phyloP scores from a whole-genome alignment of 2,797 vertebrate species.

The Pogonophryne albipinna region DNA sequence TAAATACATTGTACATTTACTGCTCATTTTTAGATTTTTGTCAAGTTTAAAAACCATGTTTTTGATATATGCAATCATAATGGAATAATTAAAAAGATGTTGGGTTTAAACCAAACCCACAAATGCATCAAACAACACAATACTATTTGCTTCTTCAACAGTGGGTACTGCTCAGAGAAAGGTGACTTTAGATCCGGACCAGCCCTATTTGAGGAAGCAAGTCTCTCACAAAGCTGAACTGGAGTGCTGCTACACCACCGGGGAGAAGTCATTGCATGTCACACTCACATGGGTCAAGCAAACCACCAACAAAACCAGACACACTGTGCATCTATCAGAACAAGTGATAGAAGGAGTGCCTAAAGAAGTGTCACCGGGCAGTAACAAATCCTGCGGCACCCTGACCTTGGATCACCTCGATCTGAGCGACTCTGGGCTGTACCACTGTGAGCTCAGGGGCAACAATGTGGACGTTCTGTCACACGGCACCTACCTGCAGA shows the following conservation, averaged over 20 bases:
- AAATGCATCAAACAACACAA: not conserved
- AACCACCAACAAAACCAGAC: fast-evolving
- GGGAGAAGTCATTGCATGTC: fast-evolving
- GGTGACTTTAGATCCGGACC: slow-evolving; percentile 53
- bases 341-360: fast-evolving
- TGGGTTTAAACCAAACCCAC: not conserved
- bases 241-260: slow-evolving; percentile 64
- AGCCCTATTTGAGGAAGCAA: slow-evolving; percentile 33
- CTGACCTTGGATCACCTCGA: not conserved
- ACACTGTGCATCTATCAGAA: fast-evolving
- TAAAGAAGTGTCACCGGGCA: fast-evolving
- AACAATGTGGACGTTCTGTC: fast-evolving
- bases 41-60: not conserved
- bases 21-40: not conserved
- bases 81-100: not conserved
- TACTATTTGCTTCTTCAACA: slow-evolving; percentile 44
- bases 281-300: slow-evolving; percentile 45
- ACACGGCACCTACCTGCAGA: slow-evolving; percentile 82
- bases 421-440: slow-evolving; percentile 68
- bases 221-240: fast-evolving
- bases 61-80: not conserved
- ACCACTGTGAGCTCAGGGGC: slow-evolving; percentile 51
- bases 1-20: not conserved
- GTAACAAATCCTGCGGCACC: fast-evolving
- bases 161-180: slow-evolving; percentile 22